Base-by-base conservation (phyloP, 2,797 vertebrate species). In the Tangara arthus region DNA sequence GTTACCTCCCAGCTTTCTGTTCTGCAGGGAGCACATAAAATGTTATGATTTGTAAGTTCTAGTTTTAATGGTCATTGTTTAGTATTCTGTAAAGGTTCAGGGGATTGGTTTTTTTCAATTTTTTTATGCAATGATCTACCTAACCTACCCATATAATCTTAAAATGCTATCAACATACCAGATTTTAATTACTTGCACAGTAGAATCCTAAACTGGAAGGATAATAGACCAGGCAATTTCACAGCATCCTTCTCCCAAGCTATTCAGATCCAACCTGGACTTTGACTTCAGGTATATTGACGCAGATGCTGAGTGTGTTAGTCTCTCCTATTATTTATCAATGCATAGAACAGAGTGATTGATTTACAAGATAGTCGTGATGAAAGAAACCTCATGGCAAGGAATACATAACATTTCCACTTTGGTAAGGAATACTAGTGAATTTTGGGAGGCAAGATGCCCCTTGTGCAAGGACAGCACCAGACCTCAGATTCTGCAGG, bases 171-270 rank as follows among this genome's bases (percentile, higher is more conserved):
- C 41, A 60, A 23, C 37, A 39, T 18, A 79, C 19, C 56, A 42
- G 15, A 59, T 73, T 95, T 94, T 56, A 64, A 85, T 72, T 80
- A 83, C 18, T 78, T 27, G 11, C 50, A 79, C 15, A 87, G 76
- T n/a, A 91, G 55, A 85, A 72, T 39, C n/a, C 76, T 83, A 35
- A 68, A 63, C 19, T 69, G 55, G 34, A 86, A 92, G 27, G 44
- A 34, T 30, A 69, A 66, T 34, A 64, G 28, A 52, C 16, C 41
- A 80, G 21, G n/a, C 34, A 82, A 56, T 63, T 87, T 59, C 82
- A 71, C 23, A 66, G 46, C 26, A 42, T 15, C n/a, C 59, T 76
- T 61, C 26, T 55, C 32, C 16, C 23, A 46, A 55, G 61, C 49
- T 37, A 35, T 27, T 82, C 60, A 23, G 47, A 66, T 64, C 47